Evolutionary conservation across 2,888 invertebrate genomes (phyloP).

Genomic region (Galerucella calmariensis): DNA sequence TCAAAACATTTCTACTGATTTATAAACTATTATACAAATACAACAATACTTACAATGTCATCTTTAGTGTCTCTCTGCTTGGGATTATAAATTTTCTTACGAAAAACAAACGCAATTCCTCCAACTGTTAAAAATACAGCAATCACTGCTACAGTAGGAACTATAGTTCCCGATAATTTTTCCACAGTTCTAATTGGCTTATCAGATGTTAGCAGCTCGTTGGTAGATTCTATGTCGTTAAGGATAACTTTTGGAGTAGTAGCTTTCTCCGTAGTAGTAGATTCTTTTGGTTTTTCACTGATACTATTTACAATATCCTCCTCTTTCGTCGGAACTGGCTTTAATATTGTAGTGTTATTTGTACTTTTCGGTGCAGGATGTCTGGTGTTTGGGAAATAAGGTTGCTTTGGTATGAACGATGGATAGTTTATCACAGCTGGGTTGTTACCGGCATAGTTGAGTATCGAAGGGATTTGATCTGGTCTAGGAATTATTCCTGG

Average conservation of each 20-base stretch:
- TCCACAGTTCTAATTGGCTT: slow-evolving; percentile 65
- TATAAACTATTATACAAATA: background rate
- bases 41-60: slow-evolving; percentile 73
- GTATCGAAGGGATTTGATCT: slow-evolving; percentile 48
- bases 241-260: slow-evolving; percentile 29
- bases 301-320: slow-evolving; percentile 33
- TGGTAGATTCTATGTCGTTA: slow-evolving; percentile 41
- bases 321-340: slow-evolving; percentile 36
- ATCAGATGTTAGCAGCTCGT: slow-evolving; percentile 49
- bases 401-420: slow-evolving; percentile 33
- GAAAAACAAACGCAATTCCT: slow-evolving; percentile 75
- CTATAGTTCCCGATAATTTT: slow-evolving; percentile 74
- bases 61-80: slow-evolving; percentile 77
- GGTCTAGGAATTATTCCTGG: slow-evolving; percentile 52
- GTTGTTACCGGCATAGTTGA: slow-evolving; percentile 50
- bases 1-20: background rate
- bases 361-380: background rate
- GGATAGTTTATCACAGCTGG: slow-evolving; percentile 52
- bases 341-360: slow-evolving; percentile 43
- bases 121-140: slow-evolving; percentile 77
- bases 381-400: slow-evolving; percentile 2
- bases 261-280: slow-evolving; percentile 36
- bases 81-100: slow-evolving; percentile 75
- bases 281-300: slow-evolving; percentile 31
- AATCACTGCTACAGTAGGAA: slow-evolving; percentile 78